Evolutionary conservation across 2,888 invertebrate genomes (phyloP), one percentile per base, ranked within the genome.

Genomic region (Sceliomorpha sp.): DNA sequence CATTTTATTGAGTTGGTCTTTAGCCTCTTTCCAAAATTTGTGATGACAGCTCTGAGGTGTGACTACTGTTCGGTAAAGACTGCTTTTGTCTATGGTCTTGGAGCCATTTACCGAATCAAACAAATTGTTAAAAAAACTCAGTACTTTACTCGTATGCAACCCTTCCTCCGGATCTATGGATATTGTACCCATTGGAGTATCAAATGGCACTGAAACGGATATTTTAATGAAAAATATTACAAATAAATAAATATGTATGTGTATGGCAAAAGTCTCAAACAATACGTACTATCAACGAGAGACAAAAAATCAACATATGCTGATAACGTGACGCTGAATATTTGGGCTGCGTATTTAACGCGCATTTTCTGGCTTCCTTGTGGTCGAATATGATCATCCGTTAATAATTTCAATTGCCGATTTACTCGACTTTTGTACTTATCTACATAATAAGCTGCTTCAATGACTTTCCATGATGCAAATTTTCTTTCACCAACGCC

Each of bases 261-360:
- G n/a, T n/a, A n/a, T n/a, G n/a, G n/a, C n/a, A n/a, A n/a, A n/a
- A n/a, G n/a, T n/a, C n/a, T n/a, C n/a, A n/a, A n/a, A n/a, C n/a
- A n/a, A n/a, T n/a, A n/a, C n/a, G n/a, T n/a, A n/a, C n/a, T n/a
- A n/a, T 14, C 17, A 2, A 15, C 6, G 6, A 10, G 12, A 12
- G 10, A 12, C 5, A 34, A 12, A 20, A 20, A 20, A 20, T 20
- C 20, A 2, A 2, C 6, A 17, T 37, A 17, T 14, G 0, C 8
- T 42, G 63, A 44, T 29, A 48, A 26, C 7, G 29, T 48, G 5
- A 17, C 14, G 24, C 55, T 56, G n/a, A 63, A 39, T 7, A 55
- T 27, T 32, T 63, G 42, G 7, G 39, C 40, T 10, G 40, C 47
- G 15, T 40, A 14, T 24, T 63, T 63, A n/a, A 63, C 63, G n/a